Percentiles rank a stretch among this genome's conserved stretches.
Conservation (phyloP, 2,113 vertebrate species). For the Eolophus roseicapilla region DNA sequence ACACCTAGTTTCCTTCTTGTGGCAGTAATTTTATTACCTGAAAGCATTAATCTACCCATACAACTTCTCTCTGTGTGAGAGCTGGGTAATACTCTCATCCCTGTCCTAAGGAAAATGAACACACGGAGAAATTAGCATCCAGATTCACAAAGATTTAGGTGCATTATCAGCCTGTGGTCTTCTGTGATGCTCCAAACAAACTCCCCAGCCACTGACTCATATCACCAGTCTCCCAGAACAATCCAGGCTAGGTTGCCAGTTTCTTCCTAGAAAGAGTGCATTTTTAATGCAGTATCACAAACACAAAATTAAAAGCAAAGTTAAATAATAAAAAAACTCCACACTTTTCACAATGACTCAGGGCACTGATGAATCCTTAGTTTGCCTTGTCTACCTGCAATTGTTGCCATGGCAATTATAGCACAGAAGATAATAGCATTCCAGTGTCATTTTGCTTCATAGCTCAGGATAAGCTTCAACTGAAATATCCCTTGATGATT, state of each 20-base stretch:
- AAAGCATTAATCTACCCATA: neutral
- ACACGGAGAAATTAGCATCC: neutral
- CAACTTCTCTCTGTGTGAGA: neutral
- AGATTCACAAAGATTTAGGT: accelerated
- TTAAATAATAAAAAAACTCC: neutral
- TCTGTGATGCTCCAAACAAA: neutral
- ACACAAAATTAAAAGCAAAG: neutral
- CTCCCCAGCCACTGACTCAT: neutral
- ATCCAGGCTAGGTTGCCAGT: neutral
- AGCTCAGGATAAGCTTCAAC: neutral
- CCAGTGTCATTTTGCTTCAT: neutral
- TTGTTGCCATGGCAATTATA: slow-evolving; percentile 65
- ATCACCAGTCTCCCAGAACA: neutral
- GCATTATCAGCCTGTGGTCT: neutral
- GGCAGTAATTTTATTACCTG: neutral
- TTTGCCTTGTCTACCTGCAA: slow-evolving; percentile 49
- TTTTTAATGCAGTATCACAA: neutral
- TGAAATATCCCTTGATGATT: slow-evolving; percentile 18
- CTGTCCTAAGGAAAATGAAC: neutral
- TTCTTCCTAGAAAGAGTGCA: neutral
- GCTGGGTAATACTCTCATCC: neutral
- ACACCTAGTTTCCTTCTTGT: neutral
- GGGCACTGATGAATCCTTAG: neutral
- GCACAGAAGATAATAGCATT: neutral
- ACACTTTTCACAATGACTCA: neutral